phyloP scores from a whole-genome alignment of 2,888 invertebrate genomes.

The Lithophane socia region DNA sequence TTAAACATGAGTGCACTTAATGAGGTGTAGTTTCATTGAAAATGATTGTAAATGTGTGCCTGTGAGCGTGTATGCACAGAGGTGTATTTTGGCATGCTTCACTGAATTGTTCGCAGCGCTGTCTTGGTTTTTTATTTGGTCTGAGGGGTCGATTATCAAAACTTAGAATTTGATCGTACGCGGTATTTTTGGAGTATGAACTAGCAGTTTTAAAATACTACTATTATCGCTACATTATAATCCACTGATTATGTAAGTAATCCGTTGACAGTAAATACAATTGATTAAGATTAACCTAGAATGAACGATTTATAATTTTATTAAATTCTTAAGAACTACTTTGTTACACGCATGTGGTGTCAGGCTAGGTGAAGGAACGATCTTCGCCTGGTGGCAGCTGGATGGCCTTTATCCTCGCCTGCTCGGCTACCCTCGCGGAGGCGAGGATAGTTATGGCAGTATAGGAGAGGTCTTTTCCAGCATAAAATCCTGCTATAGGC shows the following conservation, averaged over 20 bases:
- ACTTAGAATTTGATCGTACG: neutral
- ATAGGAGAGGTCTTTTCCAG: neutral
- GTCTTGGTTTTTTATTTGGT: too few relatives aligned
- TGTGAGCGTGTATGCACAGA: too few relatives aligned
- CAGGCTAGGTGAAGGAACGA: neutral
- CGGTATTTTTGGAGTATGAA: neutral
- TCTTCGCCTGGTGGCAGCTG: neutral
- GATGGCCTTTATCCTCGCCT: too few relatives aligned
- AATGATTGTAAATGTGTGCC: too few relatives aligned
- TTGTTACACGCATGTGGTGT: neutral
- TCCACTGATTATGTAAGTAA: conserved; percentile 19
- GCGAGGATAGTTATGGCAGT: neutral
- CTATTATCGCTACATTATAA: conserved; percentile 7
- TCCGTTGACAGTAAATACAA: conserved; percentile 51
- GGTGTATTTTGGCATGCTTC: too few relatives aligned
- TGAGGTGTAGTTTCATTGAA: too few relatives aligned
- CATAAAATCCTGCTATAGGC: neutral
- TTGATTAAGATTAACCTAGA: conserved; percentile 36
- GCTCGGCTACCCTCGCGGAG: too few relatives aligned
- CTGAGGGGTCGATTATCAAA: neutral
- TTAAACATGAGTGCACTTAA: too few relatives aligned
- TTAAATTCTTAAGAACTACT: conserved; percentile 9
- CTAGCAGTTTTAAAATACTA: neutral
- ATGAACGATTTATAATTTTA: conserved; percentile 11
- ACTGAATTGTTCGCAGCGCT: too few relatives aligned